Conservation (phyloP, 1,140 invertebrate species). For the Archivesica marissinica region DNA sequence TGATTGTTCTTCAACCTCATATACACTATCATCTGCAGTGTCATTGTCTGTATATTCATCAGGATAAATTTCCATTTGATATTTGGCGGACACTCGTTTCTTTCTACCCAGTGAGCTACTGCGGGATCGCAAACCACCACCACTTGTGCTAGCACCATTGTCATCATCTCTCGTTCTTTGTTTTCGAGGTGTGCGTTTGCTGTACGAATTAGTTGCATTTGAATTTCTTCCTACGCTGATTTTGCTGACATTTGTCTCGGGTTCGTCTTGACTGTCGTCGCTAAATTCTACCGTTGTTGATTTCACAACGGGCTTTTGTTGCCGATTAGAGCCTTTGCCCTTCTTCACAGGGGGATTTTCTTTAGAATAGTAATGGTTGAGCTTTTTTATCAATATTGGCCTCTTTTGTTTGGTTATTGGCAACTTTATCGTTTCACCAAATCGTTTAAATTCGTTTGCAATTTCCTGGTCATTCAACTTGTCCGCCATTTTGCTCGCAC, state of each 20-base stretch:
- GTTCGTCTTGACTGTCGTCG: slow-evolving; percentile 68
- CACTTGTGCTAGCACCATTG: slow-evolving; percentile 34
- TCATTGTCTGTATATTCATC: slow-evolving; percentile 78
- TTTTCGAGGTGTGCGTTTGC: background rate
- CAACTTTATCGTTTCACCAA: slow-evolving; percentile 76
- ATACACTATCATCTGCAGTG: slow-evolving; percentile 73
- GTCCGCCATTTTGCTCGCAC: slow-evolving; percentile 79
- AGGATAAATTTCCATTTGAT: slow-evolving; percentile 60
- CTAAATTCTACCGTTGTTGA: slow-evolving; percentile 54
- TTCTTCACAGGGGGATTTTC: slow-evolving; percentile 60
- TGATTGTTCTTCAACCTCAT: slow-evolving; percentile 77
- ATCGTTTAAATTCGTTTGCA: slow-evolving; percentile 71
- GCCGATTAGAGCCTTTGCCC: slow-evolving; percentile 45
- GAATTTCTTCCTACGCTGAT: slow-evolving; percentile 39
- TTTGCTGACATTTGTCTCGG: slow-evolving; percentile 30
- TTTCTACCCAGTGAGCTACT: slow-evolving; percentile 41
- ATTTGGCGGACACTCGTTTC: background rate
- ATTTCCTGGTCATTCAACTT: slow-evolving; percentile 75
- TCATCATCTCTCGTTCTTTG: background rate
- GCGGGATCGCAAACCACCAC: background rate
- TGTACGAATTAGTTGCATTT: slow-evolving; percentile 26
- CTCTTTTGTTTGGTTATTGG: slow-evolving; percentile 78
- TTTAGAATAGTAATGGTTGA: slow-evolving; percentile 76
- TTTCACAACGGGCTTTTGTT: slow-evolving; percentile 46
- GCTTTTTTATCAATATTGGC: slow-evolving; percentile 78